Evolutionary conservation across 2,797 vertebrate species (phyloP), one percentile per base, ranked within the genome.

Genomic region (Scomberomorus guttatus): DNA sequence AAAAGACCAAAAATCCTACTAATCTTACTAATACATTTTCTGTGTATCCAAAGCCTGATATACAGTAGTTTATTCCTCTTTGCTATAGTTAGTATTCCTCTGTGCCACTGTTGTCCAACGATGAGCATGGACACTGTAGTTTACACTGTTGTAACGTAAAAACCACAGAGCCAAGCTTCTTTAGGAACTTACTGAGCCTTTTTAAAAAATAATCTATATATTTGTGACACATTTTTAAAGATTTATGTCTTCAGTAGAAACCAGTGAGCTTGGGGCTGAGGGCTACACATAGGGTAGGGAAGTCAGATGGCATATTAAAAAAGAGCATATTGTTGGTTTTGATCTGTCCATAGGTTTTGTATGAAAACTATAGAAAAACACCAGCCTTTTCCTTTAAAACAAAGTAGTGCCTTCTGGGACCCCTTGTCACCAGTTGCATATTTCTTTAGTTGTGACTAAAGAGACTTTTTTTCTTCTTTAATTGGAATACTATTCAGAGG

Each of bases 1-100:
- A 39, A 39, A 44, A 14, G 8, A 37, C 9, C 34, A 72, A 72
- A 72, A 75, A 25, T 46, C 15, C 34, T 24, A 44, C 17, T 60
- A 5, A 34, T 58, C 4, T 5, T 6, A 39, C 20, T 52, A 18
- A 34, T 22, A 52, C 22, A 8, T 50, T 44, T 20, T 66, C 9
- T 79, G 5, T 66, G 6, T 39, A 32, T 32, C 29, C 29, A 32
- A 32, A 32, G 29, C 4, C 29, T 32, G 29, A 32, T 32, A 32
- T 32, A 32, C 29, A 32, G 29, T 32, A 32, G 29, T 32, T 32
- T 32, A 32, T 32, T 32, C 29, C 6, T 32, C 29, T 32, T 5
- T 32, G 29, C 29, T 32, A 32, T 32, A 5, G 29, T 32, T 32
- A 32, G 29, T 32, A 32, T 32, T 74, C 24, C 11, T 29, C 22